Conservation (phyloP, 2,113 vertebrate species). For the Herpetotheres cachinnans region DNA sequence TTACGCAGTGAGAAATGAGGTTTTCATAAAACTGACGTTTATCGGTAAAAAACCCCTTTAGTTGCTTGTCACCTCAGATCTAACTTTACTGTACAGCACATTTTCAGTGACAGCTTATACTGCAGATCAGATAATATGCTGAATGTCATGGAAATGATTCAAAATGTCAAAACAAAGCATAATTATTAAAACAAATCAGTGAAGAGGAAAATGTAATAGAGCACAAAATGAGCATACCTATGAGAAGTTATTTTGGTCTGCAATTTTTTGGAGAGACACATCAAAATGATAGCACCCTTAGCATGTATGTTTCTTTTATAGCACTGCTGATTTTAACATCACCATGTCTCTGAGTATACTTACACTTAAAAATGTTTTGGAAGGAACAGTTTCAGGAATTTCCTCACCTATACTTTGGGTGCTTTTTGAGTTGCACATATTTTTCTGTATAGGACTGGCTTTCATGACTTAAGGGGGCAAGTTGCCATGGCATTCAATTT, state of each 20-base stretch:
- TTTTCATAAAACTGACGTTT: background rate
- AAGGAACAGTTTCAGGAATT: background rate
- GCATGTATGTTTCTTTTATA: background rate
- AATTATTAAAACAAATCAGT: constrained; percentile 50
- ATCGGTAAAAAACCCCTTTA: background rate
- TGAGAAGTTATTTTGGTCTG: constrained; percentile 10
- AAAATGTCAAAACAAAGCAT: constrained; percentile 52
- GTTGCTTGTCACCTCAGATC: constrained; percentile 14
- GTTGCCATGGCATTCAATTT: background rate
- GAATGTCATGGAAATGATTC: constrained; percentile 3
- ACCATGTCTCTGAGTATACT: background rate
- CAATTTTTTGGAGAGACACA: background rate
- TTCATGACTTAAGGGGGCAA: background rate
- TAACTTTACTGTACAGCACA: background rate
- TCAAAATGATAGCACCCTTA: background rate
- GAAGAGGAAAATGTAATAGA: background rate
- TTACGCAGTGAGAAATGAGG: background rate
- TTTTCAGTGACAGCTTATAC: constrained; percentile 49
- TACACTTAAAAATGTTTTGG: background rate
- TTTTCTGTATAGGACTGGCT: background rate
- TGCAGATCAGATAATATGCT: background rate
- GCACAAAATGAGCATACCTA: constrained; percentile 11
- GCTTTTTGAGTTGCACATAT: background rate
- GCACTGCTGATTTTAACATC: background rate
- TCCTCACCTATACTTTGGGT: background rate